phyloP scores from a whole-genome alignment of 2,888 invertebrate species.

The Polymixis lichenea region DNA sequence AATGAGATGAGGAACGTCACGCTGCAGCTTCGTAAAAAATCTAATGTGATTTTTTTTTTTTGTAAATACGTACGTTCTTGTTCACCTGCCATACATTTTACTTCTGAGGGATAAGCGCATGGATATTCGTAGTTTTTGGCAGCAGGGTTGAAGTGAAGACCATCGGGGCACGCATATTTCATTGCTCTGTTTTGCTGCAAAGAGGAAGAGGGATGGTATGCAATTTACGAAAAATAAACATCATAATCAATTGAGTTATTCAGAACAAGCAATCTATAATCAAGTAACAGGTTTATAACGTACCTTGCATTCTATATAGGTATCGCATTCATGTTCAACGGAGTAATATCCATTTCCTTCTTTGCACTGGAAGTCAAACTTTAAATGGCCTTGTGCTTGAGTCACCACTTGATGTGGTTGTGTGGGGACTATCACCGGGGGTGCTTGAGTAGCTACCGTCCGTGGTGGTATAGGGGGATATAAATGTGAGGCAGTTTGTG shows the following conservation, averaged over 20 bases:
- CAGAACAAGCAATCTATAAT: neutral
- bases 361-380: conserved; percentile 60
- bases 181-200: conserved; percentile 90
- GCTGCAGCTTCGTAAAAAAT: neutral
- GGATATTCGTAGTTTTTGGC: conserved; percentile 91
- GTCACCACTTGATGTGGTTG: conserved; percentile 6
- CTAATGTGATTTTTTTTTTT: neutral
- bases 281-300: conserved; percentile 29
- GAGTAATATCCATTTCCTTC: conserved; percentile 76
- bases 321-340: conserved; percentile 92
- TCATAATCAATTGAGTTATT: neutral
- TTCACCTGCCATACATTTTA: conserved; percentile 92
- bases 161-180: conserved; percentile 93
- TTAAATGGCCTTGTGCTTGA: conserved; percentile 16
- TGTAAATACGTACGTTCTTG: conserved; percentile 71
- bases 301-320: conserved; percentile 91
- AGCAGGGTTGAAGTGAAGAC: conserved; percentile 93
- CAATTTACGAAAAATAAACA: neutral
- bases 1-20: neutral
- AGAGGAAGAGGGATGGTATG: neutral
- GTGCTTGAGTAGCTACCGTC: conserved; percentile 22
- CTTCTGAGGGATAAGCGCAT: conserved; percentile 94
- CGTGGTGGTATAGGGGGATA: conserved; percentile 7
- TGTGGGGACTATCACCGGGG: neutral
- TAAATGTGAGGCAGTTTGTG: conserved; percentile 24